Conservation (phyloP, 2,113 vertebrate species). For the Periophthalmus modestus region DNA sequence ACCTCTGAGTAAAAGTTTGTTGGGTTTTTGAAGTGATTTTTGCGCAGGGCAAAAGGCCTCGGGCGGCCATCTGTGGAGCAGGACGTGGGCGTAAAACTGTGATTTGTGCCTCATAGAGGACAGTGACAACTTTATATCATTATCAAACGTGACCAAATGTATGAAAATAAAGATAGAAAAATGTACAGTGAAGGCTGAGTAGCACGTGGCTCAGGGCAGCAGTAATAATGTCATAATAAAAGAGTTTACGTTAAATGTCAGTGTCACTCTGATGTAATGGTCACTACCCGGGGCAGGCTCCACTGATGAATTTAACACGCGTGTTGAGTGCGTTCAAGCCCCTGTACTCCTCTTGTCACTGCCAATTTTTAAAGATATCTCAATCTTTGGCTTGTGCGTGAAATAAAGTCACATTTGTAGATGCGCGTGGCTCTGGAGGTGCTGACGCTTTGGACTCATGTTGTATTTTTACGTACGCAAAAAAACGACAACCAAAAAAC, state of each 20-base stretch:
- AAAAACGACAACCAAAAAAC: too few relatives aligned
- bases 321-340: slow-evolving; percentile 93
- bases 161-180: not conserved
- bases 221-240: slow-evolving; percentile 86
- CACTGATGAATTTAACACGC: slow-evolving; percentile 95
- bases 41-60: slow-evolving; percentile 60
- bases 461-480: too few relatives aligned
- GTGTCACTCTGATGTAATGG: slow-evolving; percentile 87
- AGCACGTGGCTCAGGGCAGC: slow-evolving; percentile 2
- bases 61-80: slow-evolving; percentile 58
- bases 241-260: slow-evolving; percentile 95
- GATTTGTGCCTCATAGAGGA: slow-evolving; percentile 45
- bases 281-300: slow-evolving; percentile 88
- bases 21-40: slow-evolving; percentile 37
- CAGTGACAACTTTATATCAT: slow-evolving; percentile 14
- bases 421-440: slow-evolving; percentile 73
- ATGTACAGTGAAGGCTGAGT: not conserved
- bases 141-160: slow-evolving; percentile 1
- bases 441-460: too few relatives aligned
- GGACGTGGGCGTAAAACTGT: slow-evolving; percentile 41
- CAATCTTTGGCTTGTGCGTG: slow-evolving; percentile 84
- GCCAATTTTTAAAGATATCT: slow-evolving; percentile 98
- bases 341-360: slow-evolving; percentile 95
- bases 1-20: slow-evolving; percentile 54
- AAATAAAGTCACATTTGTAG: slow-evolving; percentile 79